Evolutionary conservation across 2,888 invertebrate genomes (phyloP), one percentile per base, ranked within the genome.

Genomic region (Sympetrum striolatum): DNA sequence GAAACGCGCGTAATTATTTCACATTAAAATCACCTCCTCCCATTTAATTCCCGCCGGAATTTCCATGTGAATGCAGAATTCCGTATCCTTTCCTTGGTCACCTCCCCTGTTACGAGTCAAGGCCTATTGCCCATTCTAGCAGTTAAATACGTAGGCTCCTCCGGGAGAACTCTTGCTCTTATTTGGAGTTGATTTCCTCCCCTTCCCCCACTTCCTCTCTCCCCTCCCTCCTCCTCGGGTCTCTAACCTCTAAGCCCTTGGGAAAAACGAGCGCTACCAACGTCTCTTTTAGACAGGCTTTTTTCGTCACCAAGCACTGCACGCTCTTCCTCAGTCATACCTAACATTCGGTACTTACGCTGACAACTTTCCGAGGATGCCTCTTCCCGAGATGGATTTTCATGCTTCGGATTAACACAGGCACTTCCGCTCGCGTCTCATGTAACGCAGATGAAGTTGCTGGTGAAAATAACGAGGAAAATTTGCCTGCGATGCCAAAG

Each of bases 181-280:
- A 86, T 86, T 86, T 86, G 86, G 60, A 58, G 60, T 60, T 58
- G 58, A 86, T 86, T 86, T 86, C 64, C 82, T 25, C 82, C 58
- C 48, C 25, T 12, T 12, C 12, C 14, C n/a, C 25, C 81, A 25
- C 53, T 48, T 31, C 81, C 12, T 14, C 15, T n/a, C n/a, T 35
- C 58, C 82, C 35, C 53, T 18, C 58, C 2, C 60, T 22, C 31
- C 31, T 25, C 44, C 48, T 48, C 86, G 60, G 64, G 86, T 86
- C 86, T 64, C 86, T 86, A 60, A 64, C 86, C 86, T 60, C 86
- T 25, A 86, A 37, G 58, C 58, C 86, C 60, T 86, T 22, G 31
- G 86, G 60, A 60, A 60, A 35, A 58, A n/a, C 60, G 86, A 31
- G 73, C 86, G 60, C 60, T 58, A 60, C 37, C 60, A 86, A 86